phyloP scores from a whole-genome alignment of 2,888 invertebrate species.

The Stictocephala bisonia region DNA sequence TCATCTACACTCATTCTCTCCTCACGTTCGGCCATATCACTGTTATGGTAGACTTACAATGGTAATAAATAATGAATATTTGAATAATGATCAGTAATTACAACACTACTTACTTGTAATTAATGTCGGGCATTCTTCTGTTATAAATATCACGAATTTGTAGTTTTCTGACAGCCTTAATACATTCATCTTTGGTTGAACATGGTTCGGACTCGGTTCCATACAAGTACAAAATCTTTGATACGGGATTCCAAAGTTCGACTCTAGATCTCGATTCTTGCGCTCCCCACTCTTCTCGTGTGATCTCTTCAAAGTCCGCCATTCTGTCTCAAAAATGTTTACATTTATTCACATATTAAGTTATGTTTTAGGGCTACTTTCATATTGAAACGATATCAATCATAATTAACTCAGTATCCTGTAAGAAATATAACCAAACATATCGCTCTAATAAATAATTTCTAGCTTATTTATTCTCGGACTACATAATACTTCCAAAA shows the following conservation, averaged over 20 bases:
- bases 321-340: no score
- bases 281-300: conserved; percentile 4
- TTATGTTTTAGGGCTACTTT: no score
- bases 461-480: no score
- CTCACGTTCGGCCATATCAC: no score
- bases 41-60: not conserved
- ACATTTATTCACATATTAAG: no score
- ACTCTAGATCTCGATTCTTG: not conserved
- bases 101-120: conserved; percentile 8
- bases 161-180: not conserved
- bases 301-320: conserved; percentile 4
- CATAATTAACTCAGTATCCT: no score
- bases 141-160: not conserved
- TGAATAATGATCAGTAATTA: not conserved
- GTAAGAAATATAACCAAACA: no score
- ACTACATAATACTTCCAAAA: no score
- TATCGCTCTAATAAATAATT: no score
- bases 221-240: not conserved
- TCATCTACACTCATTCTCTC: no score
- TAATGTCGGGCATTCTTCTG: not conserved
- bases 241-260: conserved; percentile 2
- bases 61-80: not conserved
- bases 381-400: no score
- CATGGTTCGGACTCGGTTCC: not conserved
- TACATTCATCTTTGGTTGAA: not conserved